Evolutionary conservation across 2,113 vertebrate genomes (phyloP).

Genomic region (Pantherophis guttatus): DNA sequence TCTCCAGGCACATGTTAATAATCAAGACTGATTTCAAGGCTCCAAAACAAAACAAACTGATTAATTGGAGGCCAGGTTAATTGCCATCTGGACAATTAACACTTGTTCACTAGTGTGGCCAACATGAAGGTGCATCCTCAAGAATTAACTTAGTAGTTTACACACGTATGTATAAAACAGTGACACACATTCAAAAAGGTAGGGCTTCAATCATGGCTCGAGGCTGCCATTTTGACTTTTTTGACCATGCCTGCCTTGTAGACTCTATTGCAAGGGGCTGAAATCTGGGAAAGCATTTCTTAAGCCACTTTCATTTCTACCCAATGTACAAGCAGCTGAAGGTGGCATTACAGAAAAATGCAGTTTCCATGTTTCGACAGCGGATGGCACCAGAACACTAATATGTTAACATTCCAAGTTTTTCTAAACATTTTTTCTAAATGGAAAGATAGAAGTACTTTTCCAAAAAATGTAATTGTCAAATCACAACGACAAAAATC

Average conservation of each 20-base stretch:
- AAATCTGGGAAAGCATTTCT: neutral
- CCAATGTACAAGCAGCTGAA: neutral
- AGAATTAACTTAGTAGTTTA: neutral
- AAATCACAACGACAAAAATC: neutral
- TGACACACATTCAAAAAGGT: neutral
- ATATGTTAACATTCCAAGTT: rapidly evolving
- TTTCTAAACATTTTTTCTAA: rapidly evolving
- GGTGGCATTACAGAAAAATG: neutral
- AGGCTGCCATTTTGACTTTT: neutral
- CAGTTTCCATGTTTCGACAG: neutral
- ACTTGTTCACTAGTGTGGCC: neutral
- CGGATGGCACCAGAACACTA: constrained; percentile 30
- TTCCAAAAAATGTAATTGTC: neutral
- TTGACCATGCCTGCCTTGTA: neutral
- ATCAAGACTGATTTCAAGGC: neutral
- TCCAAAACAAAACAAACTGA: neutral
- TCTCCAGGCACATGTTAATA: neutral
- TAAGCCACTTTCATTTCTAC: neutral
- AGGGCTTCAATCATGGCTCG: neutral
- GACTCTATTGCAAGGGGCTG: neutral
- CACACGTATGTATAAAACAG: neutral
- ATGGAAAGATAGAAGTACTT: neutral
- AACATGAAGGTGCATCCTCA: neutral
- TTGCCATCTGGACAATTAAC: neutral
- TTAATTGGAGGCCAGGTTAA: neutral